Percentiles rank a stretch among this genome's conserved stretches.
Evolutionary conservation across 2,888 invertebrate species (phyloP).

Genomic region (Emmelina monodactyla): DNA sequence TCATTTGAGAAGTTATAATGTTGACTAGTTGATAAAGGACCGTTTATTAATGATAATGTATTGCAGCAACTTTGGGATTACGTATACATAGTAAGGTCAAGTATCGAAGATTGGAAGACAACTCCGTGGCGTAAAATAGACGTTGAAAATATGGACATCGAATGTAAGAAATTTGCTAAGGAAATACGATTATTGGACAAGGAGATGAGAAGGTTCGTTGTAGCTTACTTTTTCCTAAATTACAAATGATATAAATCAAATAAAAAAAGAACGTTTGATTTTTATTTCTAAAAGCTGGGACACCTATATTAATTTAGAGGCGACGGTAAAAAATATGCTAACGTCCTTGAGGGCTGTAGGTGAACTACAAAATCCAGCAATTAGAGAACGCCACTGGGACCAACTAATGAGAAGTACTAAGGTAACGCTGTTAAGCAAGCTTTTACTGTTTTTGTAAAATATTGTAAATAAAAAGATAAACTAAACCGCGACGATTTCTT

Average conservation of each 20-base stretch:
- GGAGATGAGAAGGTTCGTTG: slow-evolving; percentile 79
- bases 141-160: slow-evolving; percentile 98
- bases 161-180: slow-evolving; percentile 97
- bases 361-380: slow-evolving; percentile 95
- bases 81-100: slow-evolving; percentile 85
- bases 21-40: background rate
- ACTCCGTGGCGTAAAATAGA: slow-evolving; percentile 97
- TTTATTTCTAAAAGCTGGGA: slow-evolving; percentile 76
- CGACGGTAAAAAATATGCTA: slow-evolving; percentile 94
- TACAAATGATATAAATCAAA: background rate
- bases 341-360: slow-evolving; percentile 94
- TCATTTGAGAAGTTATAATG: background rate
- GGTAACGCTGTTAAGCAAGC: slow-evolving; percentile 56
- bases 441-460: slow-evolving; percentile 17
- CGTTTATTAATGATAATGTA: background rate
- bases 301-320: slow-evolving; percentile 86
- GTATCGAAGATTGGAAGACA: slow-evolving; percentile 96
- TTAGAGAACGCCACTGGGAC: slow-evolving; percentile 95
- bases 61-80: slow-evolving; percentile 94
- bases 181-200: slow-evolving; percentile 91
- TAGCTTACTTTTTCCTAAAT: no score
- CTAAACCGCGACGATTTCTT: slow-evolving; percentile 11
- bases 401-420: slow-evolving; percentile 96
- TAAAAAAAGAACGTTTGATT: background rate
- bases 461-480: slow-evolving; percentile 25